Base-by-base conservation (phyloP, 2,113 vertebrate genomes). In the Ciconia boyciana region DNA sequence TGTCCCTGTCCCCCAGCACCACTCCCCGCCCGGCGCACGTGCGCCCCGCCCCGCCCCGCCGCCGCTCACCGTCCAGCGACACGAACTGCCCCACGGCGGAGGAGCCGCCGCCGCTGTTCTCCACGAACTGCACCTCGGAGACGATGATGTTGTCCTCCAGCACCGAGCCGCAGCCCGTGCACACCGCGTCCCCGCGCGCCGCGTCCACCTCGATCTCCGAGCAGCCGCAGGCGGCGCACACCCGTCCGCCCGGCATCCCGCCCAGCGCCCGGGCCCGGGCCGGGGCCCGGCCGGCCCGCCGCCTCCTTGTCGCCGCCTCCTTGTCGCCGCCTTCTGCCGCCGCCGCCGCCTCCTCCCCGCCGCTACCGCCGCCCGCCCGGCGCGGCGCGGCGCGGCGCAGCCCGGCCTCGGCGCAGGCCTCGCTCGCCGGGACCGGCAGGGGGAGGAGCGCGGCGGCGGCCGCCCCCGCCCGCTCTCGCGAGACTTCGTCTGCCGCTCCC, bases 81-180 rank as follows among this genome's bases (percentile, higher is more conserved):
- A 99, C 99, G 74, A 99, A 99, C 98, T 99, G 99, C n/a, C 99
- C 99, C 85, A 99, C 98, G 1, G 99, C 99, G 17, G 99, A 99
- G 3, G 99, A 99, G 48, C 99, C 98, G 19, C 99, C 99, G 44
- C 99, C 99, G 36, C 99, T 99, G 92, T 98, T 99, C 97, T 99
- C 99, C 97, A 99, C 99, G 85, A 99, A 99, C 98, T 99, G 99
- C 83, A 99, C 99, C 98, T 99, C 99, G 1, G 99, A 99, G 43
- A 99, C 99, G 70, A 99, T 99, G 98, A 99, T 99, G 98, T 99
- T 99, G 97, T 99, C 99, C 97, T 99, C 99, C 66, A 99, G 98
- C 90, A 99, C 99, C 5, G 99, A 99, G 14, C 99, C 99, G 94
- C 99, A 99, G 94, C 97, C 96, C 14, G 99, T 99, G 72, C 99